Percentiles rank a stretch among this genome's conserved stretches.
These are phyloP conservation scores for Pterobdella sp. DNA, from an alignment of 2,888 invertebrate species.

Conservation along the genomic window DNA sequence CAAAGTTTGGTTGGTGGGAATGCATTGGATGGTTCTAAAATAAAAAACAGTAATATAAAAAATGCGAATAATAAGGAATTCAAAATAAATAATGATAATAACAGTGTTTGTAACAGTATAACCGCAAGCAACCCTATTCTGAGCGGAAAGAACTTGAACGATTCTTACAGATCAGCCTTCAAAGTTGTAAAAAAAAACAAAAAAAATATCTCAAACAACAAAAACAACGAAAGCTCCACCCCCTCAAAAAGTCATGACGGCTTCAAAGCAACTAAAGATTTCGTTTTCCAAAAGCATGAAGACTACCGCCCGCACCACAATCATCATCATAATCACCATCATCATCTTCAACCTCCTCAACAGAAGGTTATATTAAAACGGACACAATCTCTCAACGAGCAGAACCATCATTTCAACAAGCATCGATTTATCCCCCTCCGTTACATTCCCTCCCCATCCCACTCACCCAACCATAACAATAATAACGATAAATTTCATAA, in stretches of 20 bases:
- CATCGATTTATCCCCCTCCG: not conserved
- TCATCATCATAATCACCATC: not conserved
- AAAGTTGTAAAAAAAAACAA: too few species aligned
- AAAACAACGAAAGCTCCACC: too few species aligned
- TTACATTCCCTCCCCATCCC: not conserved
- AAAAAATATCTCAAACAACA: too few species aligned
- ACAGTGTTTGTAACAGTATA: not conserved
- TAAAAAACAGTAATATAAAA: not conserved
- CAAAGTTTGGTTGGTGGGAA: too few species aligned
- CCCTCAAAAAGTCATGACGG: too few species aligned
- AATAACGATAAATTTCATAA: not conserved
- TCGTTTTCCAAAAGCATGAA: too few species aligned
- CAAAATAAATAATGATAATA: not conserved
- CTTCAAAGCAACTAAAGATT: slow-evolving; percentile 6
- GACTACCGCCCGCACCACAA: not conserved
- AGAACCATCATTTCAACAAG: not conserved
- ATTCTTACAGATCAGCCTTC: too few species aligned
- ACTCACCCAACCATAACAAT: not conserved
- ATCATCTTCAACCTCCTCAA: not conserved
- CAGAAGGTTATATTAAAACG: not conserved
- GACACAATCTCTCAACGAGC: not conserved
- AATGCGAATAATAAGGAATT: not conserved
- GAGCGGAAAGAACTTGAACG: too few species aligned
- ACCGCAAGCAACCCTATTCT: too few species aligned
- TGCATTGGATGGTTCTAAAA: too few species aligned